A percentile compares a stretch with the other conserved stretches of the same genome.
Evolutionary conservation across 2,113 vertebrate species (phyloP).

Genomic region (Corythornis cristatus): DNA sequence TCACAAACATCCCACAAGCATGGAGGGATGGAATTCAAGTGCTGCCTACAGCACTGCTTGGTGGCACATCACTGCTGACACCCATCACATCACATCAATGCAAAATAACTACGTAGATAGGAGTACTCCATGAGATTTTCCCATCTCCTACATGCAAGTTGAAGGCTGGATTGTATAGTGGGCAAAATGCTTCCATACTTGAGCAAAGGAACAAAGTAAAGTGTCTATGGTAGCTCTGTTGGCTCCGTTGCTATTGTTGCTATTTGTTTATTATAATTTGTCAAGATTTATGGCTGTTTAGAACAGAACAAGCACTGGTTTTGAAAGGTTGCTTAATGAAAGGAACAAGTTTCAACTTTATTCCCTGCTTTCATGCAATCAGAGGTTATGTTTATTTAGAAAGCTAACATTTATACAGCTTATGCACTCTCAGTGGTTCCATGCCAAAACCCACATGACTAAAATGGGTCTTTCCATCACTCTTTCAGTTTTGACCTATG

Average conservation of each 20-base stretch:
- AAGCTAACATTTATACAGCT: conserved; percentile 73
- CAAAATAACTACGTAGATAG: accelerated
- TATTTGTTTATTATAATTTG: background rate
- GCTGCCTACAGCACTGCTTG: too few relatives aligned
- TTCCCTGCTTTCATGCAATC: conserved; percentile 51
- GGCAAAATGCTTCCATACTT: background rate
- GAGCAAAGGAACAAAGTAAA: background rate
- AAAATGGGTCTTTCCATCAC: conserved; percentile 68
- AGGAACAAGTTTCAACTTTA: conserved; percentile 46
- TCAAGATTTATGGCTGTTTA: background rate
- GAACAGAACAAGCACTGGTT: conserved; percentile 30
- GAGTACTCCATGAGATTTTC: background rate
- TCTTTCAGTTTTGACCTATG: conserved; percentile 55
- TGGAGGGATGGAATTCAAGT: accelerated
- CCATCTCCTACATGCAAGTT: background rate
- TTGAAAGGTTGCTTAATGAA: conserved; percentile 27
- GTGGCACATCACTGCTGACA: background rate
- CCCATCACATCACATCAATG: background rate
- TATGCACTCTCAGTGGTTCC: conserved; percentile 25
- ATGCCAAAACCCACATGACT: conserved; percentile 72
- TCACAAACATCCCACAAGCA: background rate
- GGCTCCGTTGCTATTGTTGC: background rate
- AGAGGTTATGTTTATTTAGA: conserved; percentile 75
- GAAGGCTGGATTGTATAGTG: background rate
- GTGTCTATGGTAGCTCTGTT: background rate